Evolutionary conservation across 2,888 invertebrate species (phyloP), one percentile per base, ranked within the genome.

Genomic region (Sinotaia quadrata): DNA sequence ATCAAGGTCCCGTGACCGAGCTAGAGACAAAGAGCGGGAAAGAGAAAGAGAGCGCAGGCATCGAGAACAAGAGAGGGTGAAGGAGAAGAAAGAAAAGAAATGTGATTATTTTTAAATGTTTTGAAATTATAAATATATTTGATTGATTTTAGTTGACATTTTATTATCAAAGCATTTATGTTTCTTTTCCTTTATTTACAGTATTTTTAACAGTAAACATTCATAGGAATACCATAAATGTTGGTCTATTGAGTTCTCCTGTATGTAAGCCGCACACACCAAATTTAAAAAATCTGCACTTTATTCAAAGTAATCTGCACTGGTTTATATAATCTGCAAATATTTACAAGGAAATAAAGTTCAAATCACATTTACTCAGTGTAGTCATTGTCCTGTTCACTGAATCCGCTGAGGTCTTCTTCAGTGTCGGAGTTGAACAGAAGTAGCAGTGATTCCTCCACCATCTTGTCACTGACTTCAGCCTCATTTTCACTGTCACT

Each of bases 11-110:
- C 75, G 68, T 34, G 73, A 71, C 31, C 71, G 72, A 56, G 69
- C 68, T 33, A 73, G 70, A 63, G 71, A 69, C 21, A 73, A 70
- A 29, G 68, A 69, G 58, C 89, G 73, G 56, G 75, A 54, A 63
- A 65, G 74, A 68, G 77, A 70, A 70, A 77, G 68, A 65, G 70
- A 67, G 58, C 59, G 72, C 67, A 77, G 71, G 60, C 71, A 65
- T 56, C 44, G 70, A 68, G 70, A 74, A 60, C 67, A 69, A 67
- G 65, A 73, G 61, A 71, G 71, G 66, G 73, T 67, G 67, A 75
- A 74, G 71, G 75, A 79, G 60, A 75, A 61, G 59, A 68, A 71
- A 69, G 69, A 73, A 71, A 73, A 73, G 70, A 73, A 74, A 73
- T 71, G 71, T 70, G 44, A 41, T 54, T 29, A 18, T 18, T 36